Conservation (phyloP, 1,140 invertebrate species). For the Microplitis demolitor region DNA sequence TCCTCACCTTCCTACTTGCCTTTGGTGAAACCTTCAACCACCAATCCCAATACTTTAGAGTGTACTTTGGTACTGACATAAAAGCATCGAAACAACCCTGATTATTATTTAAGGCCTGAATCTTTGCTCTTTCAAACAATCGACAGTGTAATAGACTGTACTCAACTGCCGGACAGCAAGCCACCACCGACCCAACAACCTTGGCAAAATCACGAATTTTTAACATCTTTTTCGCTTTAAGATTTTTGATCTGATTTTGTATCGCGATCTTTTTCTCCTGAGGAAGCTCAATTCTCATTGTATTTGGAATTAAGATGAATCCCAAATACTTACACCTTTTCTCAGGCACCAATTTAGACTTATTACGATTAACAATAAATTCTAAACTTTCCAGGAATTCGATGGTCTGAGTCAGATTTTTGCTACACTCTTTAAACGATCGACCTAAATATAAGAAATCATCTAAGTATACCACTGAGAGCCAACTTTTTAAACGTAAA, state of each 20-base stretch:
- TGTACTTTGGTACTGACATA: too few species aligned
- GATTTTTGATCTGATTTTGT: background rate
- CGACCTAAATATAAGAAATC: conserved; percentile 17
- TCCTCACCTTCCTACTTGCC: conserved; percentile 18
- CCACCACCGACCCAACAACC: conserved; percentile 19
- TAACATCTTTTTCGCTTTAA: background rate
- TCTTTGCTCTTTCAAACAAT: conserved; percentile 22
- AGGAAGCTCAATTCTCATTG: conserved; percentile 29
- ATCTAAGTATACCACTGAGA: conserved; percentile 18
- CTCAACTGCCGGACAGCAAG: conserved; percentile 27
- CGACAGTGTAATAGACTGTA: conserved; percentile 30
- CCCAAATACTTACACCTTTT: conserved; percentile 31
- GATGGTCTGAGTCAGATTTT: background rate
- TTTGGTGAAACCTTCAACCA: conserved; percentile 40
- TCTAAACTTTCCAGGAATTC: conserved; percentile 6
- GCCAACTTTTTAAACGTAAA: conserved; percentile 14
- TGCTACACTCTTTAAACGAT: background rate
- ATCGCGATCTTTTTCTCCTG: background rate
- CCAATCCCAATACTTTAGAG: conserved; percentile 38
- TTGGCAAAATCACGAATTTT: too few species aligned
- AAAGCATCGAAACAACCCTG: background rate
- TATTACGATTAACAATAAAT: conserved; percentile 28
- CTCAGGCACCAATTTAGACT: conserved; percentile 22
- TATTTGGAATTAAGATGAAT: conserved; percentile 27
- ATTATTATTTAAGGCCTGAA: background rate